These are phyloP conservation scores for Orchesella flavescens DNA, from an alignment of 2,888 invertebrate species.

Conservation along the genomic window DNA sequence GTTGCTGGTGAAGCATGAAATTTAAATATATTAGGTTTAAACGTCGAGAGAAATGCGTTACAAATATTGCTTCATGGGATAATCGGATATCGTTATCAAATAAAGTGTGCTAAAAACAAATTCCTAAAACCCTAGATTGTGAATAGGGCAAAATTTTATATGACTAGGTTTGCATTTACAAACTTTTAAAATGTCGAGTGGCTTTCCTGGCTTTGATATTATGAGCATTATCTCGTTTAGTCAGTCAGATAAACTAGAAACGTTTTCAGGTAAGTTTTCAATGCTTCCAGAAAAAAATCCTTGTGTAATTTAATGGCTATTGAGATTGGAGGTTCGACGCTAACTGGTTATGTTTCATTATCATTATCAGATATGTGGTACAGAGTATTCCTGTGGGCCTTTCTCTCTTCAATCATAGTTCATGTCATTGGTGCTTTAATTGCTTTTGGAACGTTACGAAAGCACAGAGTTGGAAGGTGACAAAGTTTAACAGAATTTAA, in stretches of 20 bases:
- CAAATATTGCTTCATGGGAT: too few relatives aligned
- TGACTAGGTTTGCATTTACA: background rate
- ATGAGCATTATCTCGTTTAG: constrained; percentile 82
- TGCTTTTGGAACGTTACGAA: constrained; percentile 91
- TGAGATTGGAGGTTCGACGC: too few relatives aligned
- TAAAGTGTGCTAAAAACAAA: too few relatives aligned
- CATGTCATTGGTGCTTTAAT: constrained; percentile 91
- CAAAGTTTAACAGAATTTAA: background rate
- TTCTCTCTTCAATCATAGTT: constrained; percentile 94
- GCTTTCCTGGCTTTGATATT: constrained; percentile 78
- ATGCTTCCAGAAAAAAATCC: constrained; percentile 27
- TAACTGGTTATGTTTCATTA: background rate
- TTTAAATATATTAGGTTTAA: too few relatives aligned
- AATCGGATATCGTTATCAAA: too few relatives aligned
- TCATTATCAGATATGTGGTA: constrained; percentile 92
- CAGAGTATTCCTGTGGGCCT: constrained; percentile 95
- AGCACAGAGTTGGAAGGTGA: constrained; percentile 90
- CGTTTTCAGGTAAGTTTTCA: constrained; percentile 73
- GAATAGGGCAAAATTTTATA: background rate
- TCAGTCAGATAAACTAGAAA: constrained; percentile 77
- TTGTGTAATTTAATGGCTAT: too few relatives aligned
- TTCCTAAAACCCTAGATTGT: background rate
- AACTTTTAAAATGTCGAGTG: constrained; percentile 19
- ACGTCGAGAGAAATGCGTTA: too few relatives aligned
- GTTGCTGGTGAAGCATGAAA: too few relatives aligned